phyloP scores from a whole-genome alignment of 2,888 invertebrate species.

The Apamea anceps region DNA sequence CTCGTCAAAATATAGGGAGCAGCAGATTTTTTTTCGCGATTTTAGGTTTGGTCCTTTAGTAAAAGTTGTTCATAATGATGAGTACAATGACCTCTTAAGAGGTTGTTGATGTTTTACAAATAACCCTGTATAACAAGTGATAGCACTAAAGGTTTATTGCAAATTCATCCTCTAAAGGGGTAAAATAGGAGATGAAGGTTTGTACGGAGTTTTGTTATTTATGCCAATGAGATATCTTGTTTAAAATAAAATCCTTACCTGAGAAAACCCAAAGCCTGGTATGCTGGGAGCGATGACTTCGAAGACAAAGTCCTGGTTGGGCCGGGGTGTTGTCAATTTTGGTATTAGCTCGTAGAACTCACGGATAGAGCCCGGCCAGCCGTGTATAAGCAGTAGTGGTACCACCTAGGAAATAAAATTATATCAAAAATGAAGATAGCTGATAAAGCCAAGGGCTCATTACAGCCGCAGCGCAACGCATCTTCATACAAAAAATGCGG shows the following conservation, averaged over 20 bases:
- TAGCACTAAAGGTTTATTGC: not conserved
- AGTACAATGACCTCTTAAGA: too few species aligned
- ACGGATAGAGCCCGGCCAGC: slow-evolving; percentile 96
- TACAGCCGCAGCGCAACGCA: not conserved
- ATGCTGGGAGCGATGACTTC: slow-evolving; percentile 93
- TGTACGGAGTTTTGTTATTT: not conserved
- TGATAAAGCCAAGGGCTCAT: not conserved
- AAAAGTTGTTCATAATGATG: too few species aligned
- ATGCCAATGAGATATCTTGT: not conserved
- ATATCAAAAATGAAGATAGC: not conserved
- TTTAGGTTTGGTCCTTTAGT: too few species aligned
- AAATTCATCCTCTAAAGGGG: not conserved
- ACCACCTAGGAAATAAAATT: slow-evolving; percentile 75
- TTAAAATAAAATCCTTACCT: slow-evolving; percentile 80
- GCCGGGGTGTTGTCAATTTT: slow-evolving; percentile 88
- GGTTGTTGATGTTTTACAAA: too few species aligned
- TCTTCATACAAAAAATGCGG: not conserved
- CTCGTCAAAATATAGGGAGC: too few species aligned
- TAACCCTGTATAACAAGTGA: too few species aligned
- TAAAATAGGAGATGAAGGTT: not conserved
- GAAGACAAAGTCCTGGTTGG: slow-evolving; percentile 91
- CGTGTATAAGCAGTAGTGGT: slow-evolving; percentile 94
- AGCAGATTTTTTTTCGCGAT: too few species aligned
- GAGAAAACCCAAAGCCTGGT: slow-evolving; percentile 93
- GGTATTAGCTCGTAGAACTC: slow-evolving; percentile 95